Evolutionary conservation across 2,113 vertebrate species (phyloP).

Genomic region (Accipiter virgatus): DNA sequence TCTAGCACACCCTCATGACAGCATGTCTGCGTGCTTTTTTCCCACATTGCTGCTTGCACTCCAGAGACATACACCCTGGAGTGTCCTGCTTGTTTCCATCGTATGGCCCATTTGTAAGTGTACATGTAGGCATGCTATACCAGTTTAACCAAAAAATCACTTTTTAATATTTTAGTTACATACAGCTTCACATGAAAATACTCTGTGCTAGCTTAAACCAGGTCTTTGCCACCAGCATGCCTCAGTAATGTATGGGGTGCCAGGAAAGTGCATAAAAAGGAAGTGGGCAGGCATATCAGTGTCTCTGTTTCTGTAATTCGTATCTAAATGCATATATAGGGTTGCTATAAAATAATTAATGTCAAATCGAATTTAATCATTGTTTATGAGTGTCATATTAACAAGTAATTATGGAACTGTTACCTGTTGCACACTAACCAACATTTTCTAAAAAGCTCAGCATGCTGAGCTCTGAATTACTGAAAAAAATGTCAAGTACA

Average conservation of each 20-base stretch:
- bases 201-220: not conserved
- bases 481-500: not conserved
- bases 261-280: not conserved
- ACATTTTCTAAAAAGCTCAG: not conserved
- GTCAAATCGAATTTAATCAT: not conserved
- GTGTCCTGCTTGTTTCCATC: not conserved
- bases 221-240: not conserved
- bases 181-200: not conserved
- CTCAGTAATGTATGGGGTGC: not conserved
- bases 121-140: no score
- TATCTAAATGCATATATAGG: not conserved
- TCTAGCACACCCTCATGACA: not conserved
- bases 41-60: not conserved
- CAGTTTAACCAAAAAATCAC: not conserved
- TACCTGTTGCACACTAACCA: not conserved
- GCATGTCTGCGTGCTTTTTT: rapidly evolving
- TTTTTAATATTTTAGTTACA: not conserved
- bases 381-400: not conserved
- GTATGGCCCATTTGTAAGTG: not conserved
- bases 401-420: not conserved
- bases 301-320: not conserved
- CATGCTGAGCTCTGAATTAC: not conserved
- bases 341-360: not conserved
- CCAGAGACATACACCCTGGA: not conserved
- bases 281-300: not conserved